Evolutionary conservation across 2,113 vertebrate genomes (phyloP).

Genomic region (Tauraco erythrolophus): DNA sequence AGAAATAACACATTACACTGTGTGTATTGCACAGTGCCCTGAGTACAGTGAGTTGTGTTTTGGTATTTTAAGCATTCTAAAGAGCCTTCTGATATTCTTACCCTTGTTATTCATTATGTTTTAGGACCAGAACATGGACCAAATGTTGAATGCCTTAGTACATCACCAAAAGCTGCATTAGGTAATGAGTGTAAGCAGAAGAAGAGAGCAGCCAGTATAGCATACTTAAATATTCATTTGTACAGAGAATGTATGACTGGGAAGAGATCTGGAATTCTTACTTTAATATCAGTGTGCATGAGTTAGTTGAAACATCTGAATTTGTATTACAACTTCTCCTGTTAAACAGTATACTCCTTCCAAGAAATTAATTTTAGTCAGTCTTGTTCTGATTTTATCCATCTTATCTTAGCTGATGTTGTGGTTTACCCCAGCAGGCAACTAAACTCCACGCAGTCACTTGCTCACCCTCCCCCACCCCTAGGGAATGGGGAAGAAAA

Average conservation of each 20-base stretch:
- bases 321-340: not conserved
- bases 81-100: not conserved
- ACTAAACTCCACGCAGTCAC: too few relatives aligned
- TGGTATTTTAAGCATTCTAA: not conserved
- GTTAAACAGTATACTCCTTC: not conserved
- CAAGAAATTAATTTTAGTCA: not conserved
- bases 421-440: too few relatives aligned
- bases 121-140: conserved; percentile 82
- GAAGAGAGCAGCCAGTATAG: not conserved
- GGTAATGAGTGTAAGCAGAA: conserved; percentile 72
- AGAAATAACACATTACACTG: not conserved
- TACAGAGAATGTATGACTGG: not conserved
- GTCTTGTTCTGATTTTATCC: conserved; percentile 19
- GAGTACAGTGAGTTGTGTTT: not conserved
- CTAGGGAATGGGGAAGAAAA: too few relatives aligned
- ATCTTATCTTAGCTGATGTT: conserved; percentile 9
- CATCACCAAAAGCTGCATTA: conserved; percentile 83
- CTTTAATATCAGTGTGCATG: not conserved
- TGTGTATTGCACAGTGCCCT: not conserved
- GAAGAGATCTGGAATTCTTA: not conserved
- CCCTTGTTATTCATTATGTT: not conserved
- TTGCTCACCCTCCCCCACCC: too few relatives aligned
- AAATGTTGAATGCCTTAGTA: conserved; percentile 85
- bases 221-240: not conserved
- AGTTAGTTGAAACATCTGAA: not conserved